Base-by-base conservation (phyloP, 2,797 vertebrate species). In the Pantherophis vulpinus region DNA sequence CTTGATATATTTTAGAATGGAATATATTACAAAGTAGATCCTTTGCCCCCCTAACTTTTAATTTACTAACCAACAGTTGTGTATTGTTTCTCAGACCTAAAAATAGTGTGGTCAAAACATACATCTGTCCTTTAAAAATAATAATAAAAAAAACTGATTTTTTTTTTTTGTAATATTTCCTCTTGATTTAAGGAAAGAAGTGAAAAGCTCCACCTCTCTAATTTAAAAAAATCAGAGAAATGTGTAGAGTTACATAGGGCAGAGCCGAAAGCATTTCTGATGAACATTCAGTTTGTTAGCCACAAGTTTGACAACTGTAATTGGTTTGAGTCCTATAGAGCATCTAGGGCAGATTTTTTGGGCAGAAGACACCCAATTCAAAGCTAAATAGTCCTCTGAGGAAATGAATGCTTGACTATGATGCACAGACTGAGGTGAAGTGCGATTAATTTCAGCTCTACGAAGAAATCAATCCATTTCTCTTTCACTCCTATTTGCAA, bases 81-180 rank as follows among this genome's bases (percentile, higher is more conserved):
- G n/a, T 3, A 9, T 12, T 51, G 3, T n/a, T 87, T 58, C 51
- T 87, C 54, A 58, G 16, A 51, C n/a, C 55, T 56, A 56, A 58
- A 32, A 32, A n/a, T 32, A 32, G n/a, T 20, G 2, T 58, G 55
- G 32, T 42, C 32, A 79, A 79, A 79, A 79, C 18, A 37, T 79
- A 3, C 93, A 74, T 94, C 96, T 96, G 94, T 95, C 94, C 79
- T 95, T 96, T 95, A 54, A 0, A 96, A 95, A 95, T 93, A 56
- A 54, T n/a, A 96, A 97, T 97, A 96, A 97, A 96, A 97, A 61
- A 60, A 61, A n/a, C 96, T 90, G 74, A 6, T 6, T 93, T 59
- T 42, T 90, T 47, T 94, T 83, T 92, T 95, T 93, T 55, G 42
- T 91, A 89, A 0, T 6, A 91, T 94, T 97, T 96, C 95, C 94